Conservation (phyloP, 2,888 invertebrate genomes). For the Chirona hameri region DNA sequence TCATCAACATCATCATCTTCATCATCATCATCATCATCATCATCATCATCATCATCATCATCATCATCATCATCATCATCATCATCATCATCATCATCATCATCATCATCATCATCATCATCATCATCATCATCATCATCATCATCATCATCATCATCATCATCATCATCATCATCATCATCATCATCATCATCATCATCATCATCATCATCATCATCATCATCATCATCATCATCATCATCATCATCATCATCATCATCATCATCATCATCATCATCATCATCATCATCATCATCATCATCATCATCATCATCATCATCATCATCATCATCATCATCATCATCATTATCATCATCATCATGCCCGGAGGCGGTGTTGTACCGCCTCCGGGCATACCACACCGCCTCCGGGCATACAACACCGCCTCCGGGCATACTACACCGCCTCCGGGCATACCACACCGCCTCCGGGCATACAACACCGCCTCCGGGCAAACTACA, state of each 20-base stretch:
- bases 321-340: constrained; percentile 22
- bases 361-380: too few relatives aligned
- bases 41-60: constrained; percentile 22
- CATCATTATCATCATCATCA: constrained; percentile 22
- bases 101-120: constrained; percentile 22
- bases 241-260: constrained; percentile 22
- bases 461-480: too few relatives aligned
- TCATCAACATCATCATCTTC: too few relatives aligned
- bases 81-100: constrained; percentile 22
- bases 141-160: constrained; percentile 22
- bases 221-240: constrained; percentile 22
- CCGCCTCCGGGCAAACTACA: too few relatives aligned
- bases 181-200: constrained; percentile 22
- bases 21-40: constrained; percentile 22
- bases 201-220: constrained; percentile 22
- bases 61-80: constrained; percentile 22
- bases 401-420: too few relatives aligned
- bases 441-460: too few relatives aligned
- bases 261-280: constrained; percentile 22
- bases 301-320: constrained; percentile 22
- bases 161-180: constrained; percentile 22
- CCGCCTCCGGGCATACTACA: too few relatives aligned
- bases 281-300: constrained; percentile 22
- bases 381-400: too few relatives aligned
- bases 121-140: constrained; percentile 22